Evolutionary conservation across 2,113 vertebrate genomes (phyloP).

Genomic region (Hydropotes inermis): DNA sequence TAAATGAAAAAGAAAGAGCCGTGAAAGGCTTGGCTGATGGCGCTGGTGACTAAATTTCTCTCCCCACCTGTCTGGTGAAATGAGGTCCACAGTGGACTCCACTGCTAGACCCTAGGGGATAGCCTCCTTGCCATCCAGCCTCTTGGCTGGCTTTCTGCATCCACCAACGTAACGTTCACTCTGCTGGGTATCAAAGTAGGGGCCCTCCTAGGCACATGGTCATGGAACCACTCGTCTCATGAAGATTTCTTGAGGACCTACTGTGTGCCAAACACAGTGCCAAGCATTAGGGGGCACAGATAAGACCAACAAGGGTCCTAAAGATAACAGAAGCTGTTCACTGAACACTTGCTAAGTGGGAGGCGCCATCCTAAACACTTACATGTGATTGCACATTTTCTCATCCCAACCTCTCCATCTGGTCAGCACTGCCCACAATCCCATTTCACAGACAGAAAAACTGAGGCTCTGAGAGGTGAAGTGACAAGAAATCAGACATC

Average conservation of each 20-base stretch:
- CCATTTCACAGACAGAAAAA: neutral
- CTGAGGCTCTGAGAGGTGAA: neutral
- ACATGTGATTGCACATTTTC: rapidly evolving
- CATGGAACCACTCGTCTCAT: neutral
- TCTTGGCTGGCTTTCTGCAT: neutral
- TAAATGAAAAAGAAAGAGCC: neutral
- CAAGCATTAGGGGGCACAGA: neutral
- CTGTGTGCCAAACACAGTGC: neutral
- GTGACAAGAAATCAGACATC: neutral
- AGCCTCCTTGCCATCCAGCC: neutral
- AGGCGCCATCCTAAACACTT: too few relatives aligned
- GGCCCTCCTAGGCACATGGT: neutral
- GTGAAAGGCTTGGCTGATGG: neutral
- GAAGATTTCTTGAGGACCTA: neutral
- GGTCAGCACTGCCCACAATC: neutral
- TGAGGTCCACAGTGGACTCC: neutral
- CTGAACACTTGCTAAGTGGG: rapidly evolving
- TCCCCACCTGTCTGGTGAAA: neutral
- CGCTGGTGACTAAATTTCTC: neutral
- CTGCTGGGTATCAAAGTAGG: neutral
- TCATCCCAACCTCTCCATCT: neutral
- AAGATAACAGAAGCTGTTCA: neutral
- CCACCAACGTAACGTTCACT: neutral
- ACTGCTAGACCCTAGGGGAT: neutral
- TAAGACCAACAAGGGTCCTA: neutral